Evolutionary conservation across 53 echinoderm and acorn worm genomes (phyloP), one percentile per base, ranked within the genome.

Genomic region (Arbacia lixula): DNA sequence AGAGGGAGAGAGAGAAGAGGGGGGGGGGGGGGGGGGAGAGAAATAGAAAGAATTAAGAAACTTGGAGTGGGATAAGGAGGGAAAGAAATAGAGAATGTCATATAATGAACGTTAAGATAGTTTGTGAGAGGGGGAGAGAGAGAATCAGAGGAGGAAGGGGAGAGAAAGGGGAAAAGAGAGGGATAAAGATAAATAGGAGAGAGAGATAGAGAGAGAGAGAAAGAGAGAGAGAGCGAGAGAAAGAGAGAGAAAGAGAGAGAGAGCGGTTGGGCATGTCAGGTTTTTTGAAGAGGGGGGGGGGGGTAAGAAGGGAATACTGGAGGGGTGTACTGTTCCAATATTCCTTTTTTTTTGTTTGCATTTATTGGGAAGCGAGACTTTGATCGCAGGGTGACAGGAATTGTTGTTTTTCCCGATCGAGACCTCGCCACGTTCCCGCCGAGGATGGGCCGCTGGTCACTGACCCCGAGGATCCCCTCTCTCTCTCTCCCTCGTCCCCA

Each of bases 361-460:
- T 53, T 73, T 73, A 51, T 73, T 73, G 50, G 22, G 30, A 73
- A 53, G 50, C 53, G 73, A 73, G 73, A 31, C 73, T 73, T 16
- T 73, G 52, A 73, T 73, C 51, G 73, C 51, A 73, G 20, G 32
- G 50, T 73, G 73, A 73, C 73, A 73, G 51, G 73, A 30, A 53
- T 26, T 73, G 73, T 32, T 73, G 33, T 73, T 52, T 73, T 73
- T 53, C 73, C 14, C 27, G 33, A 49, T 73, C 73, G n/a, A 14
- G 73, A 53, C 10, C 14, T 43, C 53, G 53, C 46, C 74, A 51
- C 52, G 6, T 5, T 57, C 58, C 11, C 19, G 58, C 5, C 58
- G 58, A 32, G 33, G 25, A 64, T n/a, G 25, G 9, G 57, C 5
- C 56, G 14, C 38, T 77, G 77, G 77, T 77, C 77, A 77, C 25